Percentiles rank a stretch among this genome's conserved stretches.
phyloP scores from a whole-genome alignment of 2,113 vertebrate genomes.

The Axis porcinus region DNA sequence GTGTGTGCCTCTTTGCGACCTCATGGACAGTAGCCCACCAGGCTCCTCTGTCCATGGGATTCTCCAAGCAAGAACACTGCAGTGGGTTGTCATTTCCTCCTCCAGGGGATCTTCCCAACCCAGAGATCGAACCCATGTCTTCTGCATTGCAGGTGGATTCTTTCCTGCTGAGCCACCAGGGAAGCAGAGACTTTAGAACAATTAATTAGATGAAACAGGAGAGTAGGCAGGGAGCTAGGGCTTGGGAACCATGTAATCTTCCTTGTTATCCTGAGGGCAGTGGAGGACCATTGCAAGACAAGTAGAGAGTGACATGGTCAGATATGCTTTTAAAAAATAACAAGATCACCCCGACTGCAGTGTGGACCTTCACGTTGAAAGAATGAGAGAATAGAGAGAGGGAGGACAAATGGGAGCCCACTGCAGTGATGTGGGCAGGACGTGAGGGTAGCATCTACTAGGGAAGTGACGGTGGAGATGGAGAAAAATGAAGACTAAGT shows the following conservation, averaged over 20 bases:
- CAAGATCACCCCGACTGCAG: background rate
- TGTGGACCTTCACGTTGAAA: background rate
- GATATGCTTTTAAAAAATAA: background rate
- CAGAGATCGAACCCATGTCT: background rate
- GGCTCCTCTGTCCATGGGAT: background rate
- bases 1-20: background rate
- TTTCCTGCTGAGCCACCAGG: background rate
- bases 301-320: background rate
- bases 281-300: background rate
- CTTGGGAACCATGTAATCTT: background rate
- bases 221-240: background rate
- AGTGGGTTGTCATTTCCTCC: background rate
- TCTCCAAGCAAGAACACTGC: background rate
- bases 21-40: background rate
- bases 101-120: background rate
- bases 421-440: background rate
- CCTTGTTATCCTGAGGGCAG: background rate
- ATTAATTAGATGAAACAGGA: background rate
- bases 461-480: background rate
- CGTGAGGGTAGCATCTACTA: background rate
- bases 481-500: background rate
- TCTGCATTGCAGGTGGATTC: background rate
- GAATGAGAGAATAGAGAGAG: background rate
- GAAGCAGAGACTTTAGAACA: background rate
- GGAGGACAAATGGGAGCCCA: background rate